phyloP scores from a whole-genome alignment of 2,888 invertebrate species.

The Apamea monoglypha region DNA sequence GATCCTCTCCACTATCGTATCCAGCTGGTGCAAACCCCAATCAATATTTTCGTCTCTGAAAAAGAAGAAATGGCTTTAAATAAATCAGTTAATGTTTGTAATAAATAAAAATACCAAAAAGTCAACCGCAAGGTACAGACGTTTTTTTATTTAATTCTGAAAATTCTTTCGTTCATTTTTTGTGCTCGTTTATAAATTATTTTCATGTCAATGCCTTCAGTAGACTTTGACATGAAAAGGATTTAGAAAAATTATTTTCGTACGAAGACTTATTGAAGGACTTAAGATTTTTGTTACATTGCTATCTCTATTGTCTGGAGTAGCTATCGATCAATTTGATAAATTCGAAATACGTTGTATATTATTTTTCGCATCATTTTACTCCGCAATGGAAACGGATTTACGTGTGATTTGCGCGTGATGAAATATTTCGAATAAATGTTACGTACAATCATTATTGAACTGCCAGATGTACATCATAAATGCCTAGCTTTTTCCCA shows the following conservation, averaged over 20 bases:
- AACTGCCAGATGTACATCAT: background rate
- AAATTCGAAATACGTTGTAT: slow-evolving; percentile 8
- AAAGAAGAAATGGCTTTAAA: slow-evolving; percentile 53
- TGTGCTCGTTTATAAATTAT: slow-evolving; percentile 32
- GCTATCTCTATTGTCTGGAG: slow-evolving; percentile 17
- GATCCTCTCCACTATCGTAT: slow-evolving; percentile 93
- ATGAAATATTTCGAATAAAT: slow-evolving; percentile 8
- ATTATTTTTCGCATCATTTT: slow-evolving; percentile 19
- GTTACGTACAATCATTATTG: background rate
- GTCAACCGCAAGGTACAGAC: slow-evolving; percentile 23
- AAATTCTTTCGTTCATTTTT: slow-evolving; percentile 14
- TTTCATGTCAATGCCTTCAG: slow-evolving; percentile 32
- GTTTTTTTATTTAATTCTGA: slow-evolving; percentile 30
- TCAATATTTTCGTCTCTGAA: slow-evolving; percentile 90
- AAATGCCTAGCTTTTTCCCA: background rate
- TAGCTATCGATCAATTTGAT: slow-evolving; percentile 40
- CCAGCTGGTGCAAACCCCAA: slow-evolving; percentile 95
- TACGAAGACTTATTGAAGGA: slow-evolving; percentile 7
- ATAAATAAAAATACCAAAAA: slow-evolving; percentile 28
- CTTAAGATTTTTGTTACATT: slow-evolving; percentile 17
- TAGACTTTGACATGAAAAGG: slow-evolving; percentile 37
- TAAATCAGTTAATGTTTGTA: slow-evolving; percentile 18
- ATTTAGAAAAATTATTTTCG: slow-evolving; percentile 30
- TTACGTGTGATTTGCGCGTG: slow-evolving; percentile 12
- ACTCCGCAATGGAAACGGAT: background rate